phyloP scores from a whole-genome alignment of 2,888 invertebrate genomes.

The Agrochola lota region DNA sequence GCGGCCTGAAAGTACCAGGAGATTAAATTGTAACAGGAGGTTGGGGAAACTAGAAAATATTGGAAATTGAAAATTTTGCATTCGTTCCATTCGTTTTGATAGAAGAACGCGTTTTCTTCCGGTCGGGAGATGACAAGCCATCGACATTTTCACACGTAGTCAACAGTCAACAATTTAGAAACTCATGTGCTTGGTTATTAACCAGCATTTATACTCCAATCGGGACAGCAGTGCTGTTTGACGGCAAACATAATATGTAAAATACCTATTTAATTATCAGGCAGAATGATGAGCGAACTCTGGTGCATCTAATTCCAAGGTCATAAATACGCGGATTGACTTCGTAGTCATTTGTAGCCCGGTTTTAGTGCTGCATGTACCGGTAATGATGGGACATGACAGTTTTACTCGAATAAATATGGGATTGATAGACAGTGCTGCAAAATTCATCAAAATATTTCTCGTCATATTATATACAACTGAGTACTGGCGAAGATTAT shows the following conservation, averaged over 20 bases:
- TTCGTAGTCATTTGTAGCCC: background rate
- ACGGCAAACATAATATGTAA: background rate
- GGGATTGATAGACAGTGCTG: background rate
- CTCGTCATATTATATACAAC: background rate
- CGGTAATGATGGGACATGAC: conserved; percentile 4
- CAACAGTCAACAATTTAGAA: background rate
- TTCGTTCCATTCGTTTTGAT: conserved; percentile 7
- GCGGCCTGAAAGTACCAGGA: conserved; percentile 87
- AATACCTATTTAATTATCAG: background rate
- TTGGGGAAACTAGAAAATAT: conserved; percentile 26
- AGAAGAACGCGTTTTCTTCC: background rate
- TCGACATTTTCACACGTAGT: background rate
- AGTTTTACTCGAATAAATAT: background rate
- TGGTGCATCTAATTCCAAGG: conserved; percentile 9
- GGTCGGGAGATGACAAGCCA: background rate
- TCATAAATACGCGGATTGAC: conserved; percentile 15
- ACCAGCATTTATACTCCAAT: background rate
- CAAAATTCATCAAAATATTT: background rate
- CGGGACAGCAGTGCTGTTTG: background rate
- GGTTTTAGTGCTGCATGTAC: conserved; percentile 10
- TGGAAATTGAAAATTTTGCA: conserved; percentile 4
- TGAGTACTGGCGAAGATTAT: background rate
- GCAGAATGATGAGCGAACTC: background rate
- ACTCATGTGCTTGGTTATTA: background rate
- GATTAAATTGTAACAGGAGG: conserved; percentile 49